Conservation (phyloP, 2,888 invertebrate genomes). For the Coenonympha arcania region DNA sequence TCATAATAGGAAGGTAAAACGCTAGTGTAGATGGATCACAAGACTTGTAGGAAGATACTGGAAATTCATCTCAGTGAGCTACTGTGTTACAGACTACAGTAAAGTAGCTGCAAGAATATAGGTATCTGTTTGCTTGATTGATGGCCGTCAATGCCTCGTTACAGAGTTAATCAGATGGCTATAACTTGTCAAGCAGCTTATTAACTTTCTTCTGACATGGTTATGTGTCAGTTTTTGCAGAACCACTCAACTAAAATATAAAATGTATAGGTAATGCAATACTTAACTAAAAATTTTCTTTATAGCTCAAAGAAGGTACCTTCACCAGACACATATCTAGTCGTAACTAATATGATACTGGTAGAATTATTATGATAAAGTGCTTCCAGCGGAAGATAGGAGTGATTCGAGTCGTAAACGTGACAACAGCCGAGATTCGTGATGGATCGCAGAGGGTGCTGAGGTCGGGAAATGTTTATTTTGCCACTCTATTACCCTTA, state of each 20-base stretch:
- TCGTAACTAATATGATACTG: constrained; percentile 1
- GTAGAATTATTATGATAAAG: constrained; percentile 7
- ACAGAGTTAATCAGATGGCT: constrained; percentile 19
- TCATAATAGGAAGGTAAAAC: too few species aligned
- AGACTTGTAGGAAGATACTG: too few species aligned
- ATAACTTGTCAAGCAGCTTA: constrained; percentile 13
- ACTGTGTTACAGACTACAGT: background rate
- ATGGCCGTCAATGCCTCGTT: constrained; percentile 22
- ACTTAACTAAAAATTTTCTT: too few species aligned
- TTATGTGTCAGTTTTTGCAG: background rate
- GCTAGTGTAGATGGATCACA: too few species aligned
- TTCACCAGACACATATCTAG: too few species aligned
- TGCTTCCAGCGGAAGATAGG: constrained; percentile 50
- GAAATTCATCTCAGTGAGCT: background rate
- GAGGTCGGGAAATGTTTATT: constrained; percentile 28
- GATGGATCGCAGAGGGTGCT: constrained; percentile 49
- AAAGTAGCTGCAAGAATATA: constrained; percentile 1
- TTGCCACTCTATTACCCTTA: constrained; percentile 18
- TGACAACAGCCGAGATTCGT: constrained; percentile 45
- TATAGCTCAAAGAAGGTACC: too few species aligned
- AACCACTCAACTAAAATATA: background rate
- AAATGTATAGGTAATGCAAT: too few species aligned
- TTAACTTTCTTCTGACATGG: constrained; percentile 7
- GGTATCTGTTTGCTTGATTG: constrained; percentile 19
- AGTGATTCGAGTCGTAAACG: constrained; percentile 63